Evolutionary conservation across 2,113 vertebrate species (phyloP).

Genomic region (Ahaetulla prasina): DNA sequence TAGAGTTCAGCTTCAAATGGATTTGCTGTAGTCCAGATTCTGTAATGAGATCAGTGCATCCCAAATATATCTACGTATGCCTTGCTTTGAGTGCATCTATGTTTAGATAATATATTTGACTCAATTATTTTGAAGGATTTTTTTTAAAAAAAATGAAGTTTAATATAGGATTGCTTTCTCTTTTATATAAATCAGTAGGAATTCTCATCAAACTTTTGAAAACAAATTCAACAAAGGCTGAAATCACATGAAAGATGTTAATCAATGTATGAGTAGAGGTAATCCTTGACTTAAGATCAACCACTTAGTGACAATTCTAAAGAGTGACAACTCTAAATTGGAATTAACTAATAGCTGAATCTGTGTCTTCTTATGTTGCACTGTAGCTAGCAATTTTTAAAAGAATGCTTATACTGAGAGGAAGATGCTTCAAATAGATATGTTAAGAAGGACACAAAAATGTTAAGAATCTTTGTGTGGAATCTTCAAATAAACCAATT

Average conservation of each 20-base stretch:
- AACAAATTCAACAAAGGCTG: neutral
- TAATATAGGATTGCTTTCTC: neutral
- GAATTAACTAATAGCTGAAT: neutral
- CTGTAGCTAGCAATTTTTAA: neutral
- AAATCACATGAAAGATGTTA: neutral
- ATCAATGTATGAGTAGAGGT: neutral
- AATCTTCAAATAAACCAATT: neutral
- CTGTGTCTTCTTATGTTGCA: neutral
- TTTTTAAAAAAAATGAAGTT: neutral
- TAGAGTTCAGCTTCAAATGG: neutral
- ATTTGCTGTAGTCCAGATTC: neutral
- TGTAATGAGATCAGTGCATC: neutral
- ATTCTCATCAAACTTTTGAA: neutral
- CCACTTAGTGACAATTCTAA: neutral
- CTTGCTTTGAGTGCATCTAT: neutral
- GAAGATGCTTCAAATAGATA: neutral
- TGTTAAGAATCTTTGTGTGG: neutral
- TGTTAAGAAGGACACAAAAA: neutral
- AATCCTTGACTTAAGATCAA: neutral
- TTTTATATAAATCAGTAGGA: neutral
- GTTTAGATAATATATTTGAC: neutral
- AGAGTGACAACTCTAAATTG: too few relatives aligned
- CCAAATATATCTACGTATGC: neutral
- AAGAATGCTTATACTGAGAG: neutral
- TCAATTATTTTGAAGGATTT: neutral